A percentile compares a stretch with the other conserved stretches of the same genome.
These are phyloP conservation scores for Dyspetes luteomarginatus DNA, from an alignment of 2,888 invertebrate genomes.

Conservation along the genomic window DNA sequence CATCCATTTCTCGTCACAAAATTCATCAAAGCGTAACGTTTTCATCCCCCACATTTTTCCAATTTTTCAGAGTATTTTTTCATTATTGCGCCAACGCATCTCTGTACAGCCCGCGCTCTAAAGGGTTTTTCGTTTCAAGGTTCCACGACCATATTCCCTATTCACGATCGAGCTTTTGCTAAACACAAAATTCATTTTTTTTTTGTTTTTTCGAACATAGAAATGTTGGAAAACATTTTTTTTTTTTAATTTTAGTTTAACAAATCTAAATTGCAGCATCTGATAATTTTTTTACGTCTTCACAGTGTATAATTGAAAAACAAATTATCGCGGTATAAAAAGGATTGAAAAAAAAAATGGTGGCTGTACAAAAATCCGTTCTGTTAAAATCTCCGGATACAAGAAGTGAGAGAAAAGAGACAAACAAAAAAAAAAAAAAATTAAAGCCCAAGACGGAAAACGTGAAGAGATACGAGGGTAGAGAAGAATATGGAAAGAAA, in stretches of 20 bases:
- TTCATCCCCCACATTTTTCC: background rate
- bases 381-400: too few species aligned
- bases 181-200: background rate
- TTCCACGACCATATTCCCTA: background rate
- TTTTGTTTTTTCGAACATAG: background rate
- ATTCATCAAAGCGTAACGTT: slow-evolving; percentile 29
- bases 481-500: slow-evolving; percentile 51
- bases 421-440: slow-evolving; percentile 9
- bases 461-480: slow-evolving; percentile 33
- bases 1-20: slow-evolving; percentile 23
- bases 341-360: too few species aligned
- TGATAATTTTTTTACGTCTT: too few species aligned
- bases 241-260: too few species aligned
- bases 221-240: background rate
- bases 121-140: slow-evolving; percentile 5
- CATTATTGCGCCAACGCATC: background rate
- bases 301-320: too few species aligned
- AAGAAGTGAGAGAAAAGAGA: too few species aligned
- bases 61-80: background rate
- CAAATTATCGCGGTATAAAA: too few species aligned
- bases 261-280: too few species aligned
- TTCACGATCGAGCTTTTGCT: background rate
- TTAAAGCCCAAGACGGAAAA: background rate
- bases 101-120: background rate
- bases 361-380: too few species aligned